Conservation (phyloP, 2,888 invertebrate genomes). For the Eledona agricola region DNA sequence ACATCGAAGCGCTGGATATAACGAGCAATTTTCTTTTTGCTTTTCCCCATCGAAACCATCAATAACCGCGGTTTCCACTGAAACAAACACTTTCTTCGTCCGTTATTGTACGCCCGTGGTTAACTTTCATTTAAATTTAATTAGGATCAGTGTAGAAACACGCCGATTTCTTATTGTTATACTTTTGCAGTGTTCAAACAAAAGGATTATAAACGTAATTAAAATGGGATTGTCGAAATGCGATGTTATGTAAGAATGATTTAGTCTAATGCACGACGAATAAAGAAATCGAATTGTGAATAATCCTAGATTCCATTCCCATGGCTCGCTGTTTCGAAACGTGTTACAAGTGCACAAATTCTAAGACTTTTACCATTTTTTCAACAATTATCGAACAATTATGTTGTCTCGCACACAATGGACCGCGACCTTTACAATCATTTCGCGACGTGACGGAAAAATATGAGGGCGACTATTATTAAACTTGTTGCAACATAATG, state of each 20-base stretch:
- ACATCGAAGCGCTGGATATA: conserved; percentile 5
- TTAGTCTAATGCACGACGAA: conserved; percentile 7
- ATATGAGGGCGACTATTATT: too few species aligned
- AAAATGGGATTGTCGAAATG: conserved; percentile 22
- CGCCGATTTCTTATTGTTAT: conserved; percentile 20
- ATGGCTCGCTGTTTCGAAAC: conserved; percentile 1
- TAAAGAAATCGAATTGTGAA: conserved; percentile 16
- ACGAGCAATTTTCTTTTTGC: conserved; percentile 1
- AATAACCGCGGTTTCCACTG: not conserved
- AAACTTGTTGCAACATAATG: too few species aligned
- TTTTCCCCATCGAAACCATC: not conserved
- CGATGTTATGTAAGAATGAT: conserved; percentile 26
- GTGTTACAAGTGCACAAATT: not conserved
- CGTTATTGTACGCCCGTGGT: not conserved
- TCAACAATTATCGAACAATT: too few species aligned
- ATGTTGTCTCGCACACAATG: too few species aligned
- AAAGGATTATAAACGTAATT: conserved; percentile 34
- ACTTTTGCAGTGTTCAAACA: conserved; percentile 16
- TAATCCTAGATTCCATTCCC: conserved; percentile 24
- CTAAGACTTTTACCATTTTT: too few species aligned
- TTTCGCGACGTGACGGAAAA: conserved; percentile 1
- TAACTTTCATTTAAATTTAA: conserved; percentile 23
- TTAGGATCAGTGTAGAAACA: conserved; percentile 22
- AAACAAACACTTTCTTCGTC: conserved; percentile 23
- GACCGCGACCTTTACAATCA: conserved; percentile 1